phyloP scores from a whole-genome alignment of 1,140 invertebrate species.

The Monomorium pharaonis region DNA sequence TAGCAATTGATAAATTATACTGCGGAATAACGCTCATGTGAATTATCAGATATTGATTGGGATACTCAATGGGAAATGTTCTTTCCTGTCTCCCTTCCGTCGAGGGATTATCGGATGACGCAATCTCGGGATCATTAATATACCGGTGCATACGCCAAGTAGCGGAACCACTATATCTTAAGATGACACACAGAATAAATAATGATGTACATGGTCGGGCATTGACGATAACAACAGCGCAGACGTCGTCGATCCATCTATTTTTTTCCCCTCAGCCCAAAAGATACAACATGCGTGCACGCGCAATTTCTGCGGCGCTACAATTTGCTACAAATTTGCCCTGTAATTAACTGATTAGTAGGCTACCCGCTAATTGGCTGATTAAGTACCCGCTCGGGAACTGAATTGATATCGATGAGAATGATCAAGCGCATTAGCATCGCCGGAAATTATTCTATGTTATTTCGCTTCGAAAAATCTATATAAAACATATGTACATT shows the following conservation, averaged over 20 bases:
- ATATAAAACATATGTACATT: not conserved
- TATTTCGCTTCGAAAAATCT: conserved; percentile 25
- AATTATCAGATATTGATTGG: conserved; percentile 33
- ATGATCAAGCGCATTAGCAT: conserved; percentile 65
- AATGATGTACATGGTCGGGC: conserved; percentile 4
- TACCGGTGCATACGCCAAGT: not conserved
- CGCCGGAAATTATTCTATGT: conserved; percentile 39
- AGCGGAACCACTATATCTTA: conserved; percentile 35
- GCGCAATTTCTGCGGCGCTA: conserved; percentile 25
- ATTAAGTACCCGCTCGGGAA: conserved; percentile 77
- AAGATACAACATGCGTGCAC: conserved; percentile 30
- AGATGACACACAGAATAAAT: conserved; percentile 18
- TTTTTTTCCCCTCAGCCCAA: conserved; percentile 14
- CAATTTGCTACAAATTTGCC: conserved; percentile 69
- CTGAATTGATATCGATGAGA: conserved; percentile 76
- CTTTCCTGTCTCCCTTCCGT: not conserved
- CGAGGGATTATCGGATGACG: conserved; percentile 10
- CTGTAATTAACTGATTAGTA: conserved; percentile 79
- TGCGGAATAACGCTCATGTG: not conserved
- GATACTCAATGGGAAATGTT: not conserved
- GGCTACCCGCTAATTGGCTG: conserved; percentile 77
- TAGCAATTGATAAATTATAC: conserved; percentile 34
- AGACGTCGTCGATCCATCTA: conserved; percentile 25
- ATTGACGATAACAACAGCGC: conserved; percentile 1
- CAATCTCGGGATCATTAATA: conserved; percentile 40